Evolutionary conservation across 1,140 invertebrate genomes (phyloP).

Genomic region (Ceratitis capitata): DNA sequence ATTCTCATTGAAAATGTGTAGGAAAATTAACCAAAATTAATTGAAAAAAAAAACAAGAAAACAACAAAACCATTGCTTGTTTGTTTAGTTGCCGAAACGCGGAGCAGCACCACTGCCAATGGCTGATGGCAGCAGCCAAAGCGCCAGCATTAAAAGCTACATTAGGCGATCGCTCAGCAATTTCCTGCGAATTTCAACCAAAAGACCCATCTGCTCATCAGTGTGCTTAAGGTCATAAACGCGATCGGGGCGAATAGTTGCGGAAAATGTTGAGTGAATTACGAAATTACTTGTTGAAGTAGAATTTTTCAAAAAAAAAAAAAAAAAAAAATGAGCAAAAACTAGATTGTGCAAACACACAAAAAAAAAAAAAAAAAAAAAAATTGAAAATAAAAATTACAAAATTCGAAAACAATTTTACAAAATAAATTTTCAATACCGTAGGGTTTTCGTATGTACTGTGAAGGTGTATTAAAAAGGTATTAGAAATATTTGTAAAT

Average conservation of each 20-base stretch:
- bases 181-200: constrained; percentile 24
- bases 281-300: background rate
- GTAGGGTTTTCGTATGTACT: background rate
- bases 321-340: too few relatives aligned
- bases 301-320: too few relatives aligned
- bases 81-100: background rate
- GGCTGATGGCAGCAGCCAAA: background rate
- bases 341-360: too few relatives aligned
- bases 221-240: constrained; percentile 29
- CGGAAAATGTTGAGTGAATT: background rate
- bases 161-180: background rate
- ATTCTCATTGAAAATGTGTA: background rate
- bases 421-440: background rate
- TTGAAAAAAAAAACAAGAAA: constrained; percentile 7
- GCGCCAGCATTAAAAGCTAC: background rate
- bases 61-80: background rate
- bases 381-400: too few relatives aligned
- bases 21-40: too few relatives aligned
- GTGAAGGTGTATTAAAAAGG: constrained; percentile 3
- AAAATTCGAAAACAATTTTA: background rate
- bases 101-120: background rate
- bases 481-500: background rate
- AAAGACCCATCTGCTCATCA: background rate
- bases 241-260: constrained; percentile 16
- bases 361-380: too few relatives aligned